Evolutionary conservation across 2,888 invertebrate species (phyloP).

Genomic region (Taenaris catops): DNA sequence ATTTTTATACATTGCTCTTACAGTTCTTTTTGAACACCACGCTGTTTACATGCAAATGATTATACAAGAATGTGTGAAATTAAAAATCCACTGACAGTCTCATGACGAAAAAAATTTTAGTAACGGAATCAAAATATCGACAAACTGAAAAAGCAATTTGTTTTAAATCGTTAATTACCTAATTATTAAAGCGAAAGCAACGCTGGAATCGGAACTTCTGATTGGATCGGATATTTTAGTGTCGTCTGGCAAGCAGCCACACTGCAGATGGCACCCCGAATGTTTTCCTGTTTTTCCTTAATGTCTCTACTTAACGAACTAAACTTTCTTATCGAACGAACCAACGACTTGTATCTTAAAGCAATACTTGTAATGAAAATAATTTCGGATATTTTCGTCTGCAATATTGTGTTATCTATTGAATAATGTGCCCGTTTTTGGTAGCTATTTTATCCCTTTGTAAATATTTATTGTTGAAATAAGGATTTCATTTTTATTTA

Average conservation of each 20-base stretch:
- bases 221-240: constrained; percentile 73
- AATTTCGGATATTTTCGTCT: background rate
- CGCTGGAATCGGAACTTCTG: constrained; percentile 53
- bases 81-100: too few species aligned
- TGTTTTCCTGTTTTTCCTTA: constrained; percentile 72
- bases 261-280: constrained; percentile 63
- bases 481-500: too few species aligned
- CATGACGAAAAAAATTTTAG: too few species aligned
- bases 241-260: constrained; percentile 61
- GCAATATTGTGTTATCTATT: background rate
- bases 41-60: too few species aligned
- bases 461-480: too few species aligned
- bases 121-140: too few species aligned
- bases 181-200: constrained; percentile 31
- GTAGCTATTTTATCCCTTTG: too few species aligned
- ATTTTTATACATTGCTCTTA: too few species aligned
- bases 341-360: constrained; percentile 53
- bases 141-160: too few species aligned
- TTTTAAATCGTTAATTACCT: background rate
- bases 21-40: too few species aligned
- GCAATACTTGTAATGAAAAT: constrained; percentile 40
- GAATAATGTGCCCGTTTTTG: too few species aligned
- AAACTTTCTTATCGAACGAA: constrained; percentile 72
- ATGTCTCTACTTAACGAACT: constrained; percentile 75
- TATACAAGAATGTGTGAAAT: too few species aligned